Base-by-base conservation (phyloP, 1,140 invertebrate species). In the Micrasema minimum region DNA sequence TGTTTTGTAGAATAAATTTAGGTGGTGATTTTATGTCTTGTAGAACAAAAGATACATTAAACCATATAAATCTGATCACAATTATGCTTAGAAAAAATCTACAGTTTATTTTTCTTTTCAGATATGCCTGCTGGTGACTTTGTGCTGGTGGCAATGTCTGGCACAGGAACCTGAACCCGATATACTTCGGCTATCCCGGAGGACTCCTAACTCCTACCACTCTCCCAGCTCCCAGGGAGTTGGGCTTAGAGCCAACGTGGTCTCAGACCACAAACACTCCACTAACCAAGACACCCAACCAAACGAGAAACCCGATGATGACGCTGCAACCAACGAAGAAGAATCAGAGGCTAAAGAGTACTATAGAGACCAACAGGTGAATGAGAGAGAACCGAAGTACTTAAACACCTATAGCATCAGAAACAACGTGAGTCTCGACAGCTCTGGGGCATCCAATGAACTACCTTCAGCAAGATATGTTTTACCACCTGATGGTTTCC, bases 401-500 rank as follows among this genome's bases (percentile, higher is more conserved):
- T 16, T 26, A 55, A 43, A 66, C 51, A 64, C 14, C 57, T 14
- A 7, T 26, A 37, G 16, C 14, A 18, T 11, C n/a, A 6, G 20
- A 69, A 45, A 22, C 46, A 23, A 74, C 64, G 23, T 43, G n/a
- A 66, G 20, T 37, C 75, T 53, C 76, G 84, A 85, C 72, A 81
- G 77, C 51, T 80, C 78, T 7, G 80, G 80, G 72, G 81, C 82
- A 74, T 84, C 81, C 77, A 83, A 82, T 76, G 81, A 83, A 72
- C 81, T 83, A 77, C 76, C 81, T 50, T 78, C 81, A 22, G 77
- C 83, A 70, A 80, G 82, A 75, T 85, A 83, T 66, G 81, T 81
- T 14, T 74, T 84, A 45, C 83, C 84, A 48, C 84, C 83, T 43
- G 82, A 84, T 72, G 80, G 82, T 14, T 85, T 84, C 67, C 75